Base-by-base conservation (phyloP, 2,888 invertebrate genomes). In the Andrena minutula region DNA sequence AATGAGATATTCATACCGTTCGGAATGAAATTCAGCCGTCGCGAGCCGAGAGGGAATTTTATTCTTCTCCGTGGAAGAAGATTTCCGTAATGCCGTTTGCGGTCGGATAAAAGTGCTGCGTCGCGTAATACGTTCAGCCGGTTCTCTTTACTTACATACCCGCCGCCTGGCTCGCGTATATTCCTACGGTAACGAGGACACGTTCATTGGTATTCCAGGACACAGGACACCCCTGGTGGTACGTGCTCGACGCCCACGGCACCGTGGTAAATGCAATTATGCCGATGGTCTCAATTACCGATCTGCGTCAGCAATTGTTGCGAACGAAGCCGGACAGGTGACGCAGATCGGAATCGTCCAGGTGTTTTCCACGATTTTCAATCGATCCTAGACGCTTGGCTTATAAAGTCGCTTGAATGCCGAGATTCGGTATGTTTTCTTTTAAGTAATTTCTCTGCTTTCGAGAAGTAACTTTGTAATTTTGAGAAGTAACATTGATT, bases 231-330 rank as follows among this genome's bases (percentile, higher is more conserved):
- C 72, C 71, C 79, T 74, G 66, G 56, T 10, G 56, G 73, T 87
- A 91, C 90, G 91, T 91, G 91, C 87, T 75, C 86, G 85, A 85
- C 88, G 82, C 85, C 69, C 69, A 66, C 71, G 81, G 82, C 82
- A 75, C 79, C 78, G 83, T 68, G 79, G 87, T 83, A 88, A 89
- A 92, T 89, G 89, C 88, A 91, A 92, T 91, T 92, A 91, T 88
- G 80, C 82, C 89, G 83, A 90, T 89, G 86, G 87, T 92, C 90
- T 91, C 90, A 89, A 91, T 91, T 91, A 90, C 91, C 86, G 89
- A 89, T 89, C 89, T 83, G 83, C 87, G 89, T 89, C 89, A 89
- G 89, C 88, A 89, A 90, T 91, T 88, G 90, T 90, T 87, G 86
- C 88, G 82, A 84, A 88, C 84, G 87, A 86, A 88, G 89, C 75